These are phyloP conservation scores for Geophilus truncorum DNA, from an alignment of 2,888 invertebrate genomes.

Conservation along the genomic window DNA sequence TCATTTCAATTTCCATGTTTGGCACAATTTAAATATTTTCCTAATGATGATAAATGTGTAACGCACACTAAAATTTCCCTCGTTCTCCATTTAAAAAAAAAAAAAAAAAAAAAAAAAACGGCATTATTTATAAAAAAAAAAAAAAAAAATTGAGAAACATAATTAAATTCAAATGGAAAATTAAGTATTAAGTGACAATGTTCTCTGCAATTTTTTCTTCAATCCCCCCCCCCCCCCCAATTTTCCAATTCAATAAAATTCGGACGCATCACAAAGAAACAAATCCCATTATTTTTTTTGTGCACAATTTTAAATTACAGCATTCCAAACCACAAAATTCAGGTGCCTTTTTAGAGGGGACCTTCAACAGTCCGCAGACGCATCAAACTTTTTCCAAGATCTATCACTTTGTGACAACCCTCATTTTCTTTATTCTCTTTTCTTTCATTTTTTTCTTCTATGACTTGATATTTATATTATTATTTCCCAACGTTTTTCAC, in stretches of 20 bases:
- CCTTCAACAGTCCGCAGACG: background rate
- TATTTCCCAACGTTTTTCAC: background rate
- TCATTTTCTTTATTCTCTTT: background rate
- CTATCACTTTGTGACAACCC: constrained; percentile 17
- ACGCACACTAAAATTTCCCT: background rate
- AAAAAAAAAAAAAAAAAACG: background rate
- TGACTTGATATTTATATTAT: background rate
- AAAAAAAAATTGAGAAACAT: background rate
- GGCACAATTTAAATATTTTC: constrained; percentile 10
- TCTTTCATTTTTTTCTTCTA: background rate
- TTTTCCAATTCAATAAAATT: background rate
- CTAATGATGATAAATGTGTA: constrained; percentile 25
- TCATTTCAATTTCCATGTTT: constrained; percentile 24
- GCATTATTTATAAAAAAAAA: background rate
- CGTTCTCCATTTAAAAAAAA: background rate
- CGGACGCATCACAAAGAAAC: background rate
- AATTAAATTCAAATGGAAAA: constrained; percentile 6
- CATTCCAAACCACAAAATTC: background rate
- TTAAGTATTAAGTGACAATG: background rate
- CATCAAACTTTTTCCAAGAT: constrained; percentile 6
- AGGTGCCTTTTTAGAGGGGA: background rate
- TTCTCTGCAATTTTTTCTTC: no score
- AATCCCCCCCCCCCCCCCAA: no score
- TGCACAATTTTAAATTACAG: background rate
- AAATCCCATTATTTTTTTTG: background rate